Evolutionary conservation across 2,113 vertebrate genomes (phyloP), one percentile per base, ranked within the genome.

Genomic region (Lagopus leucura): DNA sequence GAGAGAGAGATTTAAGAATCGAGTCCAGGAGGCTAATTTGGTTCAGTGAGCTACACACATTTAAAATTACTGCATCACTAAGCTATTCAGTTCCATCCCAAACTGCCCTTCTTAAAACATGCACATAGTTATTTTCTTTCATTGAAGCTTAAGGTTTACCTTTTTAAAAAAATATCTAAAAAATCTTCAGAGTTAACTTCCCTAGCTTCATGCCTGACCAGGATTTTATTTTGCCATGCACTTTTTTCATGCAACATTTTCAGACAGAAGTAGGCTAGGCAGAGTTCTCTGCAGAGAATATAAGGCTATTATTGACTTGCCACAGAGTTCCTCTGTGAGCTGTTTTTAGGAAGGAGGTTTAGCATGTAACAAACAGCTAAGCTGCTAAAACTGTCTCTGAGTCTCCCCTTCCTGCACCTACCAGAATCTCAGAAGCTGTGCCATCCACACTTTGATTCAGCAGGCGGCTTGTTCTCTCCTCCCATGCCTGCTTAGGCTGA

Each of bases 311-410:
- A 87, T 8, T 87, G 74, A 86, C 66, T 92, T 92, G 78, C 71
- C 81, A 91, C 63, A 42, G 60, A 81, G 47, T 70, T 90, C 77
- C 82, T 88, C 45, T 74, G 47, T 22, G 24, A 82, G 58, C 66
- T 85, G 58, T 85, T 82, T 94, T 87, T 94, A 93, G 81, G 48
- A 45, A 5, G 24, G n/a, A 85, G 57, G 88, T 85, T 91, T 63
- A 91, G 66, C 82, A 72, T 36, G 38, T 74, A 83, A 63, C 25
- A 94, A 91, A 63, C 72, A 83, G 72, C 73, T 71, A 57, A 76
- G 36, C 30, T 38, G 20, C 48, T 70, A 84, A 83, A 89, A 85
- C 79, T 13, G 27, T n/a, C 54, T 57, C 58, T 40, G 67, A 34
- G 47, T 70, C 40, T 72, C 70, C 65, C 65, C 71, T 77, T 91